These are phyloP conservation scores for Procambarus clarkii DNA, from an alignment of 1,140 invertebrate genomes.

Conservation along the genomic window DNA sequence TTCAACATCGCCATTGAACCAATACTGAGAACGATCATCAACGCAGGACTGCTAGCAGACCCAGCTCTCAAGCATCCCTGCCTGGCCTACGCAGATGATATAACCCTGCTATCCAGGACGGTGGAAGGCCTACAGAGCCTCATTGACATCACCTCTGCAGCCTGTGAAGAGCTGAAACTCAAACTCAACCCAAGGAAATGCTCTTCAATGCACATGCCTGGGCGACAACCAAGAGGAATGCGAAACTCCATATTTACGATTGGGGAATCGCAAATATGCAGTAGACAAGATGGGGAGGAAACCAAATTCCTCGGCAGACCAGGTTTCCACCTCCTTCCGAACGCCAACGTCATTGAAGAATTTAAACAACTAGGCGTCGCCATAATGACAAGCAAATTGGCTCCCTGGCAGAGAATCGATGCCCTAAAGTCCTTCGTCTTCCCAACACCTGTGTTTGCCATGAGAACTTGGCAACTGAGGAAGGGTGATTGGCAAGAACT, in stretches of 20 bases:
- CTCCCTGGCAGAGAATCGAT: neutral
- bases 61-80: slow-evolving; percentile 4
- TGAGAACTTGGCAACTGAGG: slow-evolving; percentile 5
- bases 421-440: neutral
- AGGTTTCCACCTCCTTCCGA: neutral
- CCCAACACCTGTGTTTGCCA: neutral
- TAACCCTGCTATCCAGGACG: neutral
- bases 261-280: no score
- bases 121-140: neutral
- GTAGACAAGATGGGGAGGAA: neutral
- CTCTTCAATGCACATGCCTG: no score
- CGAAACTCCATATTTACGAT: no score
- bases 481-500: neutral
- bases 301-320: neutral
- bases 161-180: neutral
- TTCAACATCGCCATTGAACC: no score
- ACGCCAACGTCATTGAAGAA: neutral
- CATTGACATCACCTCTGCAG: neutral
- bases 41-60: neutral
- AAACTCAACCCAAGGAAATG: neutral
- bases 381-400: neutral
- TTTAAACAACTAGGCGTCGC: neutral
- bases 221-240: no score
- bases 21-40: no score
- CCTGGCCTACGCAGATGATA: slow-evolving; percentile 20